phyloP scores from a whole-genome alignment of 2,797 vertebrate genomes.

The Hephaestus fuliginosus region DNA sequence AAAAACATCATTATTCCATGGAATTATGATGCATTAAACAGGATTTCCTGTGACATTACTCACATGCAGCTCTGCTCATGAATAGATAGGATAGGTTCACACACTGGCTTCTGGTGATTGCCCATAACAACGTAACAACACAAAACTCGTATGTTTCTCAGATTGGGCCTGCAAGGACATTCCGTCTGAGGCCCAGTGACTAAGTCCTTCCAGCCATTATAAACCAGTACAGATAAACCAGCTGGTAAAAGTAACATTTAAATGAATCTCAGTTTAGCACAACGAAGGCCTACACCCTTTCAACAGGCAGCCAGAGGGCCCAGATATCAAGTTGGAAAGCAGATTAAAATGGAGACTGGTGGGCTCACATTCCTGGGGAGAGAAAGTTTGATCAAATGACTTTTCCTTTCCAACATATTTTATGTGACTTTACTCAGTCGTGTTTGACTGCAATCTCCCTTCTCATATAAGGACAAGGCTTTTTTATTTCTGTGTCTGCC shows the following conservation, averaged over 20 bases:
- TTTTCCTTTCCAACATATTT: constrained; percentile 57
- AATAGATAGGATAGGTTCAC: not conserved
- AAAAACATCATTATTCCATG: not conserved
- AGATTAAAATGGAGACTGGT: constrained; percentile 51
- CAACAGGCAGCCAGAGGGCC: constrained; percentile 13
- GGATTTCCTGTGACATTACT: constrained; percentile 17
- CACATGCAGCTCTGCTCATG: not conserved
- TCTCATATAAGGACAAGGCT: constrained; percentile 32
- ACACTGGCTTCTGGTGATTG: constrained; percentile 8
- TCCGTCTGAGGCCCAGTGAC: constrained; percentile 53
- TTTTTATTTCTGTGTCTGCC: constrained; percentile 21
- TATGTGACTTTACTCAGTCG: constrained; percentile 43
- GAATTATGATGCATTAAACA: constrained; percentile 17
- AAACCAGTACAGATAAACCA: constrained; percentile 47
- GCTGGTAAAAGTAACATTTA: constrained; percentile 48
- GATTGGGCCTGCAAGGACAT: constrained; percentile 33
- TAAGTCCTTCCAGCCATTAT: constrained; percentile 52
- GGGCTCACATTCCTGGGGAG: constrained; percentile 49
- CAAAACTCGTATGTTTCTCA: constrained; percentile 26
- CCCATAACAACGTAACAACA: constrained; percentile 51
- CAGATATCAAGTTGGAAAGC: constrained; percentile 32
- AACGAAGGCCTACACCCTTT: constrained; percentile 5
- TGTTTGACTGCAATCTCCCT: constrained; percentile 23
- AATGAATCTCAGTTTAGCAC: constrained; percentile 25
- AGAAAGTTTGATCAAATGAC: constrained; percentile 31